Evolutionary conservation across 2,888 invertebrate species (phyloP), one percentile per base, ranked within the genome.

Genomic region (Spatulosminthurus flaviceps): DNA sequence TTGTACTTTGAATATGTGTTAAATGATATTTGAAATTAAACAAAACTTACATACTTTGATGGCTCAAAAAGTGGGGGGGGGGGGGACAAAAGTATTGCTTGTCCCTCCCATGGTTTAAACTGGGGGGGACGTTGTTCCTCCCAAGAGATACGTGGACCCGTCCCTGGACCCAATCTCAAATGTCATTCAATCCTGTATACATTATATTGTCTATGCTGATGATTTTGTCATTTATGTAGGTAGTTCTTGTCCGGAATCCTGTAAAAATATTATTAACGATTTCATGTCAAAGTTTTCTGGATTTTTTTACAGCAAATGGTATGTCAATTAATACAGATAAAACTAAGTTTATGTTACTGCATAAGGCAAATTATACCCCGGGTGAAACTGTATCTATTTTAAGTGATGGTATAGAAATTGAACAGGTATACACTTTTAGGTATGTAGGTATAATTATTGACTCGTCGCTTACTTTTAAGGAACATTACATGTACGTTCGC

Each of bases 391-490:
- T 51, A 51, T 7, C 5, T 4, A 34, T 69, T 16, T 4, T 24
- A 4, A 29, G 69, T 69, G 29, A 69, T 21, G 34, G 34, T 19
- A 19, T 29, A 21, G 29, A 9, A 11, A 43, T 72, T 22, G 72
- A 72, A 51, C 41, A 22, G 16, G 72, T 72, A 22, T 70, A 70
- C 29, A 61, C 71, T 0, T 77, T 77, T 60, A 43, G 43, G 21
- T 77, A 77, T 29, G 22, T 77, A 1, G 70, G 70, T 9, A n/a
- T 77, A 16, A 77, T 70, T 11, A 0, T 70, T 5, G 70, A 77
- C 22, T 28, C n/a, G 51, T 60, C 51, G 29, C 29, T 77, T 0
- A 70, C 28, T 13, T 77, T 77, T 29, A 60, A 41, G 24, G 29
- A 70, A 9, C 77, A 77, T 24, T 69, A 34, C 26, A 1, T 1